A percentile compares a stretch with the other conserved stretches of the same genome.
Evolutionary conservation across 2,113 vertebrate genomes (phyloP).

Genomic region (Synodontis membranacea): DNA sequence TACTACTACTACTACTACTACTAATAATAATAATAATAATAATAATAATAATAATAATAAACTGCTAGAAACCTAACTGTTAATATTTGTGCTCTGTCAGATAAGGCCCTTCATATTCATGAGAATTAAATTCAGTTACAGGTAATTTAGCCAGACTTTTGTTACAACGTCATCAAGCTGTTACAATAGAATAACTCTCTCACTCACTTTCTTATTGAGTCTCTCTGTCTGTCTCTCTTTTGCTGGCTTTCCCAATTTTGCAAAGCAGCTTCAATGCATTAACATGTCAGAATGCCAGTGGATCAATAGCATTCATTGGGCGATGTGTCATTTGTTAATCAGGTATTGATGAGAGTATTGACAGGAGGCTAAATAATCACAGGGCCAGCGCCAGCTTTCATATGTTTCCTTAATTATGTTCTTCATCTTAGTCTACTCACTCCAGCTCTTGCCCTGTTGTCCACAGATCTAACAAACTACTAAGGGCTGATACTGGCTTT

Average conservation of each 20-base stretch:
- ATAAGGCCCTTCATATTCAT: not conserved
- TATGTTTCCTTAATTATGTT: conserved; percentile 99
- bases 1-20: too few relatives aligned
- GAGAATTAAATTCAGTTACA: not conserved
- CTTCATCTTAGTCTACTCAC: conserved; percentile 92
- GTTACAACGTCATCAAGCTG: conserved; percentile 10
- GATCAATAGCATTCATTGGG: conserved; percentile 98
- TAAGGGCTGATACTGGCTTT: not conserved
- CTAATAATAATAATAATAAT: not conserved
- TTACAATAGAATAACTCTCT: conserved; percentile 18
- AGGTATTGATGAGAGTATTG: conserved; percentile 99
- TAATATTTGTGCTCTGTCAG: not conserved
- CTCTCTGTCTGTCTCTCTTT: not conserved
- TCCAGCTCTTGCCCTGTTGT: conserved; percentile 75
- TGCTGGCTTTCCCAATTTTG: conserved; percentile 85
- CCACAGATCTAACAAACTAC: conserved; percentile 48
- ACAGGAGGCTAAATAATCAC: conserved; percentile 99
- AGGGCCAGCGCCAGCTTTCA: conserved; percentile 85
- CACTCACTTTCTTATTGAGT: not conserved
- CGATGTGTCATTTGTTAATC: conserved; percentile 99
- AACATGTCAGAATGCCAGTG: conserved; percentile 85
- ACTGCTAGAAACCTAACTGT: not conserved
- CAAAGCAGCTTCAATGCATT: conserved; percentile 93
- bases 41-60: not conserved
- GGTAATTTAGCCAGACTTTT: not conserved